Evolutionary conservation across 30 jellyfish, hydroid and myxozoan genomes (phyloP).

Genomic region (Chironex yamaguchii): DNA sequence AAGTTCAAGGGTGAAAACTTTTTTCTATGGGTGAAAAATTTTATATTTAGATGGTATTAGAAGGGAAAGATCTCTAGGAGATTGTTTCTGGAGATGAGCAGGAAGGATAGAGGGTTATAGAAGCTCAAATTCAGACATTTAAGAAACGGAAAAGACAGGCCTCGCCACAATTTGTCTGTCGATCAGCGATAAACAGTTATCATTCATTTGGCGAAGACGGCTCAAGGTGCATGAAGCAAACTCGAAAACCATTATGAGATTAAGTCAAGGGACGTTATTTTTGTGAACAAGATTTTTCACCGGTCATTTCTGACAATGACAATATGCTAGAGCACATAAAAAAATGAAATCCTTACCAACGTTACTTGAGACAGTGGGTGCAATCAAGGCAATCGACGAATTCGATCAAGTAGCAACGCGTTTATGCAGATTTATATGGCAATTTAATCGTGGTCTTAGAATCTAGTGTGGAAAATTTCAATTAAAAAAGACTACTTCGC

Average conservation of each 20-base stretch:
- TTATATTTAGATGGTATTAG: too few relatives aligned
- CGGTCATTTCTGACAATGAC: neutral
- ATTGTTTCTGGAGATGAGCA: too few relatives aligned
- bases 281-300: neutral
- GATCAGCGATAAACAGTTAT: too few relatives aligned
- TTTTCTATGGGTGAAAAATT: too few relatives aligned
- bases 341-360: neutral
- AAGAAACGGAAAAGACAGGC: too few relatives aligned
- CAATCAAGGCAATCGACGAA: neutral
- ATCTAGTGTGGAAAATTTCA: neutral
- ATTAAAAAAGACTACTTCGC: neutral
- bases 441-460: constrained; percentile 2
- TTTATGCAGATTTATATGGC: neutral
- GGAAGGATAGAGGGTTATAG: too few relatives aligned
- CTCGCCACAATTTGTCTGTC: too few relatives aligned
- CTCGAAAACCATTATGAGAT: neutral
- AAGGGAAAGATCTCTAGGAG: too few relatives aligned
- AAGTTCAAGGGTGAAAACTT: too few relatives aligned
- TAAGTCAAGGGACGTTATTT: neutral
- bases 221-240: neutral
- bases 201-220: too few relatives aligned
- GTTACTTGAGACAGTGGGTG: neutral
- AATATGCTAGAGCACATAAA: neutral
- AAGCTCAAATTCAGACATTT: too few relatives aligned
- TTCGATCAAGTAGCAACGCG: neutral